Evolutionary conservation across 2,797 vertebrate genomes (phyloP).

Genomic region (Pempheris klunzingeri): DNA sequence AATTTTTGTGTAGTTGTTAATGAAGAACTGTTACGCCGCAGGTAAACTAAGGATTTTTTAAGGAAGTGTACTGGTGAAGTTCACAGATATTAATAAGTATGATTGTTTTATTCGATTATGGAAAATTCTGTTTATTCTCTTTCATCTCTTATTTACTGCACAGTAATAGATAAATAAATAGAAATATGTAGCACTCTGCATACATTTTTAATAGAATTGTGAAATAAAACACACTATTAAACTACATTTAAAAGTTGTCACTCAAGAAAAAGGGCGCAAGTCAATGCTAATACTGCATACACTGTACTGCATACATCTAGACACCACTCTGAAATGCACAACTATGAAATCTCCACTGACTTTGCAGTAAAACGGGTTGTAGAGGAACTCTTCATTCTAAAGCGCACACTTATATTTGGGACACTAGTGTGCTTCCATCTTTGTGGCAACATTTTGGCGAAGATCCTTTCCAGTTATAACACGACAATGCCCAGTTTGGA

Average conservation of each 20-base stretch:
- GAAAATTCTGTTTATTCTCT: slow-evolving; percentile 22
- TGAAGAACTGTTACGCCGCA: background rate
- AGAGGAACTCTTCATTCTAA: background rate
- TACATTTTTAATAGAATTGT: slow-evolving; percentile 52
- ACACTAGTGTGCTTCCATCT: background rate
- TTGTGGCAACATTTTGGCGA: slow-evolving; percentile 3
- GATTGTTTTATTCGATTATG: slow-evolving; percentile 42
- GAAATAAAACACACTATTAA: slow-evolving; percentile 56
- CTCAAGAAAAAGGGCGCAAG: slow-evolving; percentile 13
- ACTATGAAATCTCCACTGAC: background rate
- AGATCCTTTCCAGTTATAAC: background rate
- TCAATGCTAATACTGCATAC: background rate
- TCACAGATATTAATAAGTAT: slow-evolving; percentile 16
- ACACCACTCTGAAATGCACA: too few species aligned
- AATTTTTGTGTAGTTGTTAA: slow-evolving; percentile 33
- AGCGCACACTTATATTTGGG: background rate
- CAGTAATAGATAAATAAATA: slow-evolving; percentile 49
- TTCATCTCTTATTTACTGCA: slow-evolving; percentile 51
- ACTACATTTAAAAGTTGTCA: slow-evolving; percentile 5
- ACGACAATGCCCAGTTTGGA: background rate
- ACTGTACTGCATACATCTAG: background rate
- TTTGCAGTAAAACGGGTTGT: background rate
- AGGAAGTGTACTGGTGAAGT: slow-evolving; percentile 20
- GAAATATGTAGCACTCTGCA: slow-evolving; percentile 42
- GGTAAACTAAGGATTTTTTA: slow-evolving; percentile 11